Evolutionary conservation across 1,140 invertebrate genomes (phyloP), one percentile per base, ranked within the genome.

Genomic region (Agrypnia vestita): DNA sequence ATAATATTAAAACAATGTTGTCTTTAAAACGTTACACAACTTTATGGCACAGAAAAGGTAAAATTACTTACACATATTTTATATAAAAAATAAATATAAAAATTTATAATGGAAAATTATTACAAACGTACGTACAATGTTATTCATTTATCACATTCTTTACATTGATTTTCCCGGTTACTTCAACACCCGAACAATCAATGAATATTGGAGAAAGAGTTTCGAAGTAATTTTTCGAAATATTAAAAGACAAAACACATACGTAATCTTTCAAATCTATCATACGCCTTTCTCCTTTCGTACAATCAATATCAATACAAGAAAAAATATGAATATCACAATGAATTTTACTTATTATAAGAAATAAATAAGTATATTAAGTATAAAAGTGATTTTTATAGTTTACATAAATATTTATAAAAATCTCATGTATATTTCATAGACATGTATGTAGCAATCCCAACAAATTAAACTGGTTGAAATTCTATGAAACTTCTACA

Each of bases 11-110:
- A 10, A 62, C 35, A 62, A 62, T 25, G 13, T 25, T 62, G 19
- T 69, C 19, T 69, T 69, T 69, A 17, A 13, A 69, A 69, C n/a
- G 15, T 69, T 69, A 69, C n/a, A 13, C 43, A 46, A 69, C 44
- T 69, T 69, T 69, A 69, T 69, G 64, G 64, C 64, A 69, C 64
- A 69, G 44, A 69, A 69, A 47, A 49, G 64, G 64, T 69, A 69
- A 69, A 47, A 17, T n/a, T 47, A 46, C 44, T 69, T 47, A 47
- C 15, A 46, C 13, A 47, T 47, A 69, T 69, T 46, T 69, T 69
- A 69, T 69, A 69, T 62, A 62, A 62, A 69, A 69, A 69, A 47
- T 47, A 69, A 69, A 69, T 47, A 47, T 47, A 69, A 69, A 67
- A 67, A 13, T 67, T 67, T 67, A 67, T 43, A 67, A 17, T 47